Evolutionary conservation across 2,888 invertebrate genomes (phyloP), one percentile per base, ranked within the genome.

Genomic region (Habrosyne pyritoides): DNA sequence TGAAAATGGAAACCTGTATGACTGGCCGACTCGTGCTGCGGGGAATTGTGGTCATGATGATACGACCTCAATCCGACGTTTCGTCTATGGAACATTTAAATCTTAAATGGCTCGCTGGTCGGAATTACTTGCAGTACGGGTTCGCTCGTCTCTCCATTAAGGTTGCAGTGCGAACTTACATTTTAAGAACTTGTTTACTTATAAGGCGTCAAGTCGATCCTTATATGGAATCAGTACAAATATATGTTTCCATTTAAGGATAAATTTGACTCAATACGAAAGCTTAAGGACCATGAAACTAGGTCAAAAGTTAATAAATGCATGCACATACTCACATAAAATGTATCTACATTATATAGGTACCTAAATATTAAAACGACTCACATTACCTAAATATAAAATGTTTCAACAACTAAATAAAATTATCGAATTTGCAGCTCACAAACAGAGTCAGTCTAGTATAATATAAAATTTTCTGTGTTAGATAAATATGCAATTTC

Each of bases 151-250:
- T 73, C 83, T 79, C 79, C 80, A 71, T 79, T 82, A 77, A 83
- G 81, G 85, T 77, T 85, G 88, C 87, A 82, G 71, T 69, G 91
- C 91, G 91, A 91, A 87, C 84, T 77, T 71, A 72, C 68, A 79
- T 74, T 81, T 84, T 85, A 74, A 87, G 72, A 85, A 87, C 88
- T 81, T 88, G 89, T 89, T 90, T 86, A 86, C 89, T 78, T 89
- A 84, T 89, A 90, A 84, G 88, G 91, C 79, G 76, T 79, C 83
- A 83, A 82, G 72, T 75, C 72, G 63, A 73, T 65, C 85, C 87
- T 69, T 88, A 74, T 79, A 89, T 74, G 87, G 87, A 63, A 69
- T 67, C 72, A 67, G 76, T 76, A 83, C 83, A 80, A 84, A 86
- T 83, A 83, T 77, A 83, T 83, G 83, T 83, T 79, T 72, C 86